Percentiles rank a stretch among this genome's conserved stretches.
These are phyloP conservation scores for Catharus bicknelli DNA, from an alignment of 2,113 vertebrate species.

Conservation along the genomic window DNA sequence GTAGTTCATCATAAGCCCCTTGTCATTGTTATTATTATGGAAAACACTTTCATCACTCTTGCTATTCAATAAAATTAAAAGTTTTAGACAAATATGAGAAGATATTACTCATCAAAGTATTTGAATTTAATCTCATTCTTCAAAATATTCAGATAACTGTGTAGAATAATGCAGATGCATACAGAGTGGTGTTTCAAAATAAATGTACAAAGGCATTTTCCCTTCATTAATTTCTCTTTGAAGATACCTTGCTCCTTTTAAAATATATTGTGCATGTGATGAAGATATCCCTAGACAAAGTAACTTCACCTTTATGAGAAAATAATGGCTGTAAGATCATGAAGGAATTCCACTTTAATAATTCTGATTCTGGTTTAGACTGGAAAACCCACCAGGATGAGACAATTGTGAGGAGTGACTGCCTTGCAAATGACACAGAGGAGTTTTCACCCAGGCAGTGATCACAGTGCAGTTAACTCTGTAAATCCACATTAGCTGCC, in stretches of 20 bases:
- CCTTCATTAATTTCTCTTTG: background rate
- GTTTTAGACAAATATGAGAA: slow-evolving; percentile 72
- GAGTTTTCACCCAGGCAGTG: background rate
- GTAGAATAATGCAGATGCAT: slow-evolving; percentile 23
- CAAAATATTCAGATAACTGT: slow-evolving; percentile 59
- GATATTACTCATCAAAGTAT: slow-evolving; percentile 74
- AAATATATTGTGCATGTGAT: background rate
- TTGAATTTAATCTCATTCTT: slow-evolving; percentile 74
- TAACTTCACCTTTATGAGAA: background rate
- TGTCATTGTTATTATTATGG: slow-evolving; percentile 83
- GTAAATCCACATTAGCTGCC: background rate
- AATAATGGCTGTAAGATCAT: background rate
- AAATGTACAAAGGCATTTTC: slow-evolving; percentile 14
- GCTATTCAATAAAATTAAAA: slow-evolving; percentile 74
- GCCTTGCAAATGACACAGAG: too few species aligned
- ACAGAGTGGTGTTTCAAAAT: slow-evolving; percentile 54
- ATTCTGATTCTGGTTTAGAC: background rate
- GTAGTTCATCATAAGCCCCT: slow-evolving; percentile 78
- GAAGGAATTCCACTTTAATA: background rate
- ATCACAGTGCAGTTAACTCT: background rate
- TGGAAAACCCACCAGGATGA: background rate
- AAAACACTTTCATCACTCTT: slow-evolving; percentile 78
- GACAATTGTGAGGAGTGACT: background rate
- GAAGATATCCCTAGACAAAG: background rate
- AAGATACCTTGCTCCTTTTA: background rate